Evolutionary conservation across 64 coral and sea anemone species (phyloP), one percentile per base, ranked within the genome.

Genomic region (Dendronephthya gigantea): DNA sequence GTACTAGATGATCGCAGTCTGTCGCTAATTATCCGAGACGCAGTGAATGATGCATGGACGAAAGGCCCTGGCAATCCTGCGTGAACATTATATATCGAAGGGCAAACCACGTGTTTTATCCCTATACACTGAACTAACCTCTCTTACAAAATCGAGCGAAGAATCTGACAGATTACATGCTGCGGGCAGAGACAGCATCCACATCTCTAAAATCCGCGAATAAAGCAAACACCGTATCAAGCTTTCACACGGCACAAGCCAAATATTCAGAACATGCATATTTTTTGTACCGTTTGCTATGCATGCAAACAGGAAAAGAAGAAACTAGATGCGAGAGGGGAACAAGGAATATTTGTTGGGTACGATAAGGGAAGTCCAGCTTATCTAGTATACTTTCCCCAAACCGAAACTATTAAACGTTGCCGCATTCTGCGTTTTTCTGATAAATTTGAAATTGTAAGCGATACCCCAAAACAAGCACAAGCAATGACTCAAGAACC

Each of bases 351-450:
- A 12, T 75, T 75, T 37, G 29, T 75, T 23, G 69, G 69, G 25
- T 75, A 75, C 69, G 69, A 75, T 75, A 75, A 75, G 34, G 69
- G 69, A 4, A 75, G 69, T 29, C 69, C 69, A 31, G 69, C 69
- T 30, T 75, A 75, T 16, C 25, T 75, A 75, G 17, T 75, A 14
- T 75, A 75, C 34, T 37, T 33, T 37, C 28, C 27, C 4, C 6
- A 75, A 7, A 8, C 30, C 2, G 35, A 30, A 4, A 33, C 17
- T 1, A 75, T 75, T 16, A 75, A 28, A 30, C 6, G 4, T 7
- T 75, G 7, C 34, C 69, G 69, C 35, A 4, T 7, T 33, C 7
- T 75, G 34, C 35, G 29, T 75, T 75, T 75, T 30, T 33, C 69
- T 0, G 69, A 75, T 29, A 75, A 75, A 75, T 75, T 75, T 75